These are phyloP conservation scores for Dermochelys coriacea DNA, from an alignment of 2,797 vertebrate species.

Conservation along the genomic window DNA sequence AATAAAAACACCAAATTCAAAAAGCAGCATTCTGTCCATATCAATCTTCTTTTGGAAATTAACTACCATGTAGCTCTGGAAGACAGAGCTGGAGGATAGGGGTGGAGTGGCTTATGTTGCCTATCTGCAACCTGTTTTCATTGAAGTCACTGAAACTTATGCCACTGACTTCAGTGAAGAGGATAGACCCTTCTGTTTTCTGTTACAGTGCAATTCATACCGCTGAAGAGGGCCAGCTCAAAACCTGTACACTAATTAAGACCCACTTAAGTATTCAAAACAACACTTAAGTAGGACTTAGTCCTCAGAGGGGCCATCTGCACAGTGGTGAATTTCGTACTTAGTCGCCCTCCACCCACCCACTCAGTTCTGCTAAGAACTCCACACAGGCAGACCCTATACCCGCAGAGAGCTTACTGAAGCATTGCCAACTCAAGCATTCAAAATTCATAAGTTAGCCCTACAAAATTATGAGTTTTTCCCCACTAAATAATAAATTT, in stretches of 20 bases:
- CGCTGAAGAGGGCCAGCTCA: background rate
- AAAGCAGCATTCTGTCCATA: rapidly evolving
- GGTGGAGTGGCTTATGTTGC: background rate
- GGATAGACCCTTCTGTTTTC: background rate
- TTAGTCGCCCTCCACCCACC: background rate
- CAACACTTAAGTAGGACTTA: background rate
- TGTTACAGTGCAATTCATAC: background rate
- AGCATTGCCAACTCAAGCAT: background rate
- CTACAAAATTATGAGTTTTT: background rate
- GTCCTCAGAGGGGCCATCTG: background rate
- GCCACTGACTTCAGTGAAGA: rapidly evolving
- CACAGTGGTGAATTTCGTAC: background rate
- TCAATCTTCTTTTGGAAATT: background rate
- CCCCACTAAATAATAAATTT: background rate
- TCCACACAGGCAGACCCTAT: rapidly evolving
- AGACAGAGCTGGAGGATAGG: rapidly evolving
- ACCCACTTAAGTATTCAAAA: rapidly evolving
- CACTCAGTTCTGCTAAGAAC: background rate
- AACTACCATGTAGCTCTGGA: rapidly evolving
- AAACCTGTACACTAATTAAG: background rate
- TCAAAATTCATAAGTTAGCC: background rate
- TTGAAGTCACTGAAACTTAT: rapidly evolving
- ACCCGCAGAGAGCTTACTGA: rapidly evolving
- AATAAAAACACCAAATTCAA: background rate
- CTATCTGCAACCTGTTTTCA: background rate